These are phyloP conservation scores for Melanerpes aurifrons DNA, from an alignment of 2,113 vertebrate species.

Conservation along the genomic window DNA sequence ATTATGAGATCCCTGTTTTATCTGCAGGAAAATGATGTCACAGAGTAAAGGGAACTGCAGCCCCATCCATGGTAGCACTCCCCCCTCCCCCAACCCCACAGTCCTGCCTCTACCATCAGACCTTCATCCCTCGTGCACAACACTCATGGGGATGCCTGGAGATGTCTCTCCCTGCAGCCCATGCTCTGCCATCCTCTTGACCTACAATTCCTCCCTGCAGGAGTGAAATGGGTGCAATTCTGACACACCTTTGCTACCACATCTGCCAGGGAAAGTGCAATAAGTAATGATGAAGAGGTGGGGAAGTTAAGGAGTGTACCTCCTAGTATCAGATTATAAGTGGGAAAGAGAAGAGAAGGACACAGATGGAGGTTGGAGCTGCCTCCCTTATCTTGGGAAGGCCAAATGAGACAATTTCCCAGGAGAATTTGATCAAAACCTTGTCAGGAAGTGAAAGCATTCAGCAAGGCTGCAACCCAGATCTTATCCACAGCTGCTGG, in stretches of 20 bases:
- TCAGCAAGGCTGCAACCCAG: too few species aligned
- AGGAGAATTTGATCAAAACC: too few species aligned
- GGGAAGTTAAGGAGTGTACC: fast-evolving
- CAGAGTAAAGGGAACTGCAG: background rate
- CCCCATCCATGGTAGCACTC: fast-evolving
- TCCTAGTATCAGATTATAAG: background rate
- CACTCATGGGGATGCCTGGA: background rate
- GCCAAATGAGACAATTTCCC: too few species aligned
- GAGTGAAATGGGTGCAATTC: background rate
- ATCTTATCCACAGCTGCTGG: too few species aligned
- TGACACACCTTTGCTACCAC: background rate
- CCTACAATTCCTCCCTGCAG: background rate
- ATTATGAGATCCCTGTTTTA: background rate
- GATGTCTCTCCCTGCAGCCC: background rate
- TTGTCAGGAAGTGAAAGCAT: too few species aligned
- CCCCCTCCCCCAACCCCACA: background rate
- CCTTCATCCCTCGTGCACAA: background rate
- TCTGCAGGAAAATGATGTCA: background rate
- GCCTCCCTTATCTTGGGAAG: too few species aligned
- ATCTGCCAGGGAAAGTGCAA: background rate
- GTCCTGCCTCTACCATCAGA: background rate
- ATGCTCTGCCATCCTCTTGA: background rate
- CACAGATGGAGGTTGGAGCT: too few species aligned
- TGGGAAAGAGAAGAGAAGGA: background rate
- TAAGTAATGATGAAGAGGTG: background rate